Conservation (phyloP, 2,113 vertebrate species). For the Ahaetulla prasina region DNA sequence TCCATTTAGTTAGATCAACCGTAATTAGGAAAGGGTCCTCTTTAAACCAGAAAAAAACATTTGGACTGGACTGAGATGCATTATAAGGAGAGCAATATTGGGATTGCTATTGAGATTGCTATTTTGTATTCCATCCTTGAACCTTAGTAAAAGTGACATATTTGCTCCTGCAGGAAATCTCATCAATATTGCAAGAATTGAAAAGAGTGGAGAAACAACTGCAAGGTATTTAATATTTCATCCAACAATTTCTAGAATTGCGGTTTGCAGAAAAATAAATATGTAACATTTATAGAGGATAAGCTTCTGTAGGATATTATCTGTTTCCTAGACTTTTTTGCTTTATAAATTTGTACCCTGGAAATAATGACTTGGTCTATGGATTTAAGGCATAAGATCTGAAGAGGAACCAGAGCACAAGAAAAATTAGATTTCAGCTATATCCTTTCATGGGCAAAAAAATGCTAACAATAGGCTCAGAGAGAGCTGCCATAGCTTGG, state of each 20-base stretch:
- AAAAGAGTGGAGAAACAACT: conserved; percentile 95
- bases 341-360: not conserved
- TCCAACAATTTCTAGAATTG: not conserved
- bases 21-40: not conserved
- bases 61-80: not conserved
- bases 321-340: not conserved
- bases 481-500: not conserved
- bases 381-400: not conserved
- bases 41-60: not conserved
- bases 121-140: not conserved
- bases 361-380: not conserved
- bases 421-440: not conserved
- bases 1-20: not conserved
- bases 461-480: not conserved
- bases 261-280: not conserved
- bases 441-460: not conserved
- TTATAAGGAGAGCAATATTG: not conserved
- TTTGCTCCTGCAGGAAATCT: conserved; percentile 81
- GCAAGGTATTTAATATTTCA: conserved; percentile 77
- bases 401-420: not conserved
- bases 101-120: not conserved
- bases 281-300: not conserved
- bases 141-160: not conserved
- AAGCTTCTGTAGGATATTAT: not conserved
- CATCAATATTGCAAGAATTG: conserved; percentile 90